A percentile compares a stretch with the other conserved stretches of the same genome.
phyloP scores from a whole-genome alignment of 1,140 invertebrate genomes.

The Drosophila mojavensis region DNA sequence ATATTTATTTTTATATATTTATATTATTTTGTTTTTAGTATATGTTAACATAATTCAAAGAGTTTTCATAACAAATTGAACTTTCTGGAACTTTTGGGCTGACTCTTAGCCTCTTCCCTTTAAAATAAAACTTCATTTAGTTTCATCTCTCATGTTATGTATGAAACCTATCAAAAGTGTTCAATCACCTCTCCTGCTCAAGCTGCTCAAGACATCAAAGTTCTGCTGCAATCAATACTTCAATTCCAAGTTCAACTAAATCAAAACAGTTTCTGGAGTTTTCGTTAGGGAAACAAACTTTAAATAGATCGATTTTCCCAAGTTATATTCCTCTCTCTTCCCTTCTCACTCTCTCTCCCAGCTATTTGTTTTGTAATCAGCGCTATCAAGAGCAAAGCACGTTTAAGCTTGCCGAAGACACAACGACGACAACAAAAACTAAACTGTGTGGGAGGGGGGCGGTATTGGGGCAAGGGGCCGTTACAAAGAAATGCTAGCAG shows the following conservation, averaged over 20 bases:
- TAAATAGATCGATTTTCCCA: constrained; percentile 36
- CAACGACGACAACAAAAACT: constrained; percentile 19
- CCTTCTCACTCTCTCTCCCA: neutral
- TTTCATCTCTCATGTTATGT: too few species aligned
- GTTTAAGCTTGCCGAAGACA: constrained; percentile 47
- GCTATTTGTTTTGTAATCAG: constrained; percentile 45
- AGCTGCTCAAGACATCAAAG: neutral
- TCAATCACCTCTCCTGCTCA: too few species aligned
- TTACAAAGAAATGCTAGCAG: constrained; percentile 39
- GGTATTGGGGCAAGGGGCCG: neutral
- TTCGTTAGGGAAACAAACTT: constrained; percentile 27
- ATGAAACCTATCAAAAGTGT: too few species aligned
- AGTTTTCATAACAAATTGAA: too few species aligned
- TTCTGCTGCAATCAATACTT: neutral
- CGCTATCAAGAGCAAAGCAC: constrained; percentile 60
- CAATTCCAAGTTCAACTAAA: constrained; percentile 8
- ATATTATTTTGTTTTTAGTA: too few species aligned
- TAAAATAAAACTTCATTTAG: too few species aligned
- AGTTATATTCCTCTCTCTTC: neutral
- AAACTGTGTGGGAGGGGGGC: neutral
- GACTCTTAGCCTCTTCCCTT: too few species aligned
- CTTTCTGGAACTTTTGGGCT: too few species aligned
- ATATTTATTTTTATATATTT: too few species aligned
- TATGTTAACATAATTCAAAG: too few species aligned
- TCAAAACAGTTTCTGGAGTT: constrained; percentile 10